phyloP scores from a whole-genome alignment of 37 sponge, comb jelly and placozoan species.

The Chondrosia reniformis region DNA sequence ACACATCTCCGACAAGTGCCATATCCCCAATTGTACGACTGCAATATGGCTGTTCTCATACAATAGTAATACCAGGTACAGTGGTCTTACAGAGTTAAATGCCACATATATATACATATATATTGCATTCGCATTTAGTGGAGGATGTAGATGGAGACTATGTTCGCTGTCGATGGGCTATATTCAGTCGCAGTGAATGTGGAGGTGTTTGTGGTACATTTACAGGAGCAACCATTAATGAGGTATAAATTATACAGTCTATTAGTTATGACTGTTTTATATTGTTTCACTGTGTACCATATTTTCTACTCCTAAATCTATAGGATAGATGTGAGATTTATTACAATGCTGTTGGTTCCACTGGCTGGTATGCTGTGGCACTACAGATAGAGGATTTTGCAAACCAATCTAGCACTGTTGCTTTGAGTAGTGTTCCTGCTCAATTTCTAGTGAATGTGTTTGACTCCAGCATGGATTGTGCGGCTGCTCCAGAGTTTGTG shows the following conservation, averaged over 20 bases:
- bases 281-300: background rate
- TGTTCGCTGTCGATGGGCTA: conserved; percentile 42
- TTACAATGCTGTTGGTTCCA: conserved; percentile 19
- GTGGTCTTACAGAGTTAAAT: too few species aligned
- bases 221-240: conserved; percentile 34
- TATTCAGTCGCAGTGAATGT: conserved; percentile 24
- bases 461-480: conserved; percentile 16
- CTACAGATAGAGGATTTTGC: conserved; percentile 34
- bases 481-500: conserved; percentile 11
- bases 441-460: conserved; percentile 40
- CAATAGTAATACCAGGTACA: conserved; percentile 36
- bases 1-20: conserved; percentile 47
- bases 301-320: background rate
- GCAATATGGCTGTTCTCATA: conserved; percentile 44
- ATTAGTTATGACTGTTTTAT: background rate
- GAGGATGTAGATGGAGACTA: conserved; percentile 36
- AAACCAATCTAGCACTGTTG: background rate
- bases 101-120: background rate
- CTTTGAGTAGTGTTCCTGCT: conserved; percentile 41
- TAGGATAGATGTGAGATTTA: conserved; percentile 2
- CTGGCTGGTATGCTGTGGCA: conserved; percentile 35
- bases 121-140: background rate
- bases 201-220: conserved; percentile 35
- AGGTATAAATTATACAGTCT: background rate
- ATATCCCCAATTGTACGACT: conserved; percentile 43